These are phyloP conservation scores for Stenotaenia linearis DNA, from an alignment of 2,888 invertebrate species.

Conservation along the genomic window DNA sequence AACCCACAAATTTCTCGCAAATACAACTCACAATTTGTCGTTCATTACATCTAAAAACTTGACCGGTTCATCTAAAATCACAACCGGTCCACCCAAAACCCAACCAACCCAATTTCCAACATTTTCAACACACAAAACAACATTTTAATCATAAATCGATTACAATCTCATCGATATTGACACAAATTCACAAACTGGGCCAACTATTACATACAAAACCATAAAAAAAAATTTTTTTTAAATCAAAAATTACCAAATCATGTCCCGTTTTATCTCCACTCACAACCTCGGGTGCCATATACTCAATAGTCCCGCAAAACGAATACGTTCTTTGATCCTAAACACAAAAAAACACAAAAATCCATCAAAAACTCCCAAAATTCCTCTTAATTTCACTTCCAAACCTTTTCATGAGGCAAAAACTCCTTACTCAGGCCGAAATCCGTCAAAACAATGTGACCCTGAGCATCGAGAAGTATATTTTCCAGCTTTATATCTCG, in stretches of 20 bases:
- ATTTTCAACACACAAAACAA: no score
- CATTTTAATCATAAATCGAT: no score
- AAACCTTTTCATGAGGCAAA: constrained; percentile 59
- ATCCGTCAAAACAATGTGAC: constrained; percentile 94
- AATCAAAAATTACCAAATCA: constrained; percentile 91
- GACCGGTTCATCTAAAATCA: no score
- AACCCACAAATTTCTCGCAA: no score
- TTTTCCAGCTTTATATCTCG: constrained; percentile 97
- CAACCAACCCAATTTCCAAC: no score
- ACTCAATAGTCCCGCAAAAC: constrained; percentile 97
- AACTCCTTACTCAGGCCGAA: constrained; percentile 97
- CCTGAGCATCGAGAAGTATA: constrained; percentile 85
- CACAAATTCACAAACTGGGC: no score
- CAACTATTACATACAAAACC: no score
- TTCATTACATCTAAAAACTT: no score
- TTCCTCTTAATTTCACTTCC: background rate
- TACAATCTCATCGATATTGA: no score
- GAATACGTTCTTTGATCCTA: constrained; percentile 81
- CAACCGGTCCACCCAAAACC: no score
- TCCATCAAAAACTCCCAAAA: background rate
- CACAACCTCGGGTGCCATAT: constrained; percentile 87
- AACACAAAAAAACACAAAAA: constrained; percentile 35
- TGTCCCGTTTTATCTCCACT: constrained; percentile 82
- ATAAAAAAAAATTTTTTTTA: no score
- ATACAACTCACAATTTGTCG: no score